Evolutionary conservation across 1,140 invertebrate species (phyloP).

Genomic region (Maconellicoccus hirsutus): DNA sequence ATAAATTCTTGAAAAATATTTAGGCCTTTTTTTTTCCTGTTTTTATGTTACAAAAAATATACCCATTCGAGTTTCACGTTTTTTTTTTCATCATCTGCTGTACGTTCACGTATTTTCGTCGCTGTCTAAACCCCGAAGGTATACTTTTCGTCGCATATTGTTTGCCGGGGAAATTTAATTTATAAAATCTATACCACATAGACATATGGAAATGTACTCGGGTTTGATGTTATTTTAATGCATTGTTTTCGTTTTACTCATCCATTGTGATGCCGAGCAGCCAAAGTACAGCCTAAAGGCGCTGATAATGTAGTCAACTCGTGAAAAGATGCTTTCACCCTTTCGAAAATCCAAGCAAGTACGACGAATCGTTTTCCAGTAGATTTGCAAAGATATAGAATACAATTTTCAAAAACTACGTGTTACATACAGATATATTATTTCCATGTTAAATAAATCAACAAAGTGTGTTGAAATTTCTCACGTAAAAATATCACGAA

Average conservation of each 20-base stretch:
- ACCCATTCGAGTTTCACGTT: background rate
- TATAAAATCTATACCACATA: background rate
- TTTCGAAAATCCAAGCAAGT: background rate
- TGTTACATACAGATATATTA: too few relatives aligned
- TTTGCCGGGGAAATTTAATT: background rate
- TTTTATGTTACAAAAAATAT: too few relatives aligned
- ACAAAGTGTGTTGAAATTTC: too few relatives aligned
- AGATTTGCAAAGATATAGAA: too few relatives aligned
- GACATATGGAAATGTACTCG: background rate
- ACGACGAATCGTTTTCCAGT: too few relatives aligned
- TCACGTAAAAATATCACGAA: too few relatives aligned
- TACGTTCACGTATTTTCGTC: background rate
- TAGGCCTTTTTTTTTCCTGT: too few relatives aligned
- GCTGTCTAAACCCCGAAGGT: background rate
- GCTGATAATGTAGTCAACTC: background rate
- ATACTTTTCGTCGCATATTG: background rate
- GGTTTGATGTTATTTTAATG: slow-evolving; percentile 7
- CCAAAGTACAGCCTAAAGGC: slow-evolving; percentile 2
- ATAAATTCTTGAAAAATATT: background rate
- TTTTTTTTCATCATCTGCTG: background rate
- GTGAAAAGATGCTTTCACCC: background rate
- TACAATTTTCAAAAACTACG: too few relatives aligned
- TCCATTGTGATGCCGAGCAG: background rate
- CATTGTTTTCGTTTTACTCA: background rate
- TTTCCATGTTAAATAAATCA: too few relatives aligned